Evolutionary conservation across 2,797 vertebrate species (phyloP).

Genomic region (Malacoctenus gilli): DNA sequence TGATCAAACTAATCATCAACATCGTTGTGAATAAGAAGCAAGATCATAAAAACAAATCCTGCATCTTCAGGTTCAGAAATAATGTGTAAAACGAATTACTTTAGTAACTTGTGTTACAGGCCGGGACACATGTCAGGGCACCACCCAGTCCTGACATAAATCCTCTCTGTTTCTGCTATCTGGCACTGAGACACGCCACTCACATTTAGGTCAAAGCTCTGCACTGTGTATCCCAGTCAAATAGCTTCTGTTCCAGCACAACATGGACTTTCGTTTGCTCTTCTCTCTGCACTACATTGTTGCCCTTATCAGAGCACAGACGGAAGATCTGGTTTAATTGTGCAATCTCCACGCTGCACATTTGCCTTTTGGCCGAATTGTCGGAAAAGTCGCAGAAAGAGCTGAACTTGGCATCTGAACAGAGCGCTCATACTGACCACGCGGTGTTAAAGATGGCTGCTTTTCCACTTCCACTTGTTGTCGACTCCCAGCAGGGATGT

Average conservation of each 20-base stretch:
- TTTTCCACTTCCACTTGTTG: constrained; percentile 94
- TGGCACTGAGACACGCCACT: not conserved
- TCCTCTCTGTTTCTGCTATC: no score
- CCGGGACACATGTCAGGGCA: no score
- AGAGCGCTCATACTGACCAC: constrained; percentile 84
- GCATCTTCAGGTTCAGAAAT: no score
- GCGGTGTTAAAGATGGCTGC: constrained; percentile 91
- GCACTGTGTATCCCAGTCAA: not conserved
- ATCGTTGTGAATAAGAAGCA: no score
- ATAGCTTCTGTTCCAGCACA: not conserved
- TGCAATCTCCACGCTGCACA: not conserved
- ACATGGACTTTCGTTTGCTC: not conserved
- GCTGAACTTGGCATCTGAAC: not conserved
- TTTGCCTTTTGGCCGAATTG: not conserved
- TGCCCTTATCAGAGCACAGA: not conserved
- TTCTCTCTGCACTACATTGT: not conserved
- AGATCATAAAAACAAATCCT: no score
- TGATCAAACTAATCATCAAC: no score
- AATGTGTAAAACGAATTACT: no score
- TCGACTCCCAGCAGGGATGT: constrained; percentile 91
- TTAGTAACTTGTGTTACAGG: no score
- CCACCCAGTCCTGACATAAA: no score
- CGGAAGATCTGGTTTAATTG: not conserved
- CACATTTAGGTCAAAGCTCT: not conserved
- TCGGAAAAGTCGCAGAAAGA: not conserved